These are phyloP conservation scores for Tridacna gigas DNA, from an alignment of 2,888 invertebrate species.

Conservation along the genomic window DNA sequence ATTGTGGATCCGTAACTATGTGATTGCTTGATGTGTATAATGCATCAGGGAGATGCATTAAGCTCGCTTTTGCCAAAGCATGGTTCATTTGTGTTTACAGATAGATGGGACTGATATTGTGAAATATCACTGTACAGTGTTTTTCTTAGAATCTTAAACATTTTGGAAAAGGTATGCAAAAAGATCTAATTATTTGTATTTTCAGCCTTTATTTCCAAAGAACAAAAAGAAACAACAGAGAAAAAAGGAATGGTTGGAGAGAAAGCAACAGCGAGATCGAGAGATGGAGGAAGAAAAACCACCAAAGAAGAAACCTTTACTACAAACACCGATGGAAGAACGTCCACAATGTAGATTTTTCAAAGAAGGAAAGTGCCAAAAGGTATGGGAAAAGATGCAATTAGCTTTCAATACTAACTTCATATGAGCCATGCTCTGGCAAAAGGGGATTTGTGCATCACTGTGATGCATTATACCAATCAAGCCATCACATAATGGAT, in stretches of 20 bases:
- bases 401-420: not conserved
- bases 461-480: not conserved
- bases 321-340: conserved; percentile 77
- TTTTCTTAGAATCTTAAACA: too few relatives aligned
- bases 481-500: not conserved
- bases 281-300: conserved; percentile 67
- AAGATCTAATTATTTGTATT: not conserved
- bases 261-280: conserved; percentile 49
- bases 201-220: conserved; percentile 33
- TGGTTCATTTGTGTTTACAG: too few relatives aligned
- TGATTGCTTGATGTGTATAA: too few relatives aligned
- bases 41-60: too few relatives aligned
- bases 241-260: conserved; percentile 49
- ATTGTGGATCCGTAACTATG: too few relatives aligned
- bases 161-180: too few relatives aligned
- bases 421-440: not conserved
- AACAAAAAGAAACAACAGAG: conserved; percentile 56
- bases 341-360: conserved; percentile 90
- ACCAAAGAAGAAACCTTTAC: conserved; percentile 76
- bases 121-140: too few relatives aligned
- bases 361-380: conserved; percentile 93
- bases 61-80: too few relatives aligned
- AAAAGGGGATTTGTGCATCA: not conserved
- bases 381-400: conserved; percentile 75
- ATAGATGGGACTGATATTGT: too few relatives aligned